phyloP scores from a whole-genome alignment of 2,797 vertebrate species.

The Poecile montanus region DNA sequence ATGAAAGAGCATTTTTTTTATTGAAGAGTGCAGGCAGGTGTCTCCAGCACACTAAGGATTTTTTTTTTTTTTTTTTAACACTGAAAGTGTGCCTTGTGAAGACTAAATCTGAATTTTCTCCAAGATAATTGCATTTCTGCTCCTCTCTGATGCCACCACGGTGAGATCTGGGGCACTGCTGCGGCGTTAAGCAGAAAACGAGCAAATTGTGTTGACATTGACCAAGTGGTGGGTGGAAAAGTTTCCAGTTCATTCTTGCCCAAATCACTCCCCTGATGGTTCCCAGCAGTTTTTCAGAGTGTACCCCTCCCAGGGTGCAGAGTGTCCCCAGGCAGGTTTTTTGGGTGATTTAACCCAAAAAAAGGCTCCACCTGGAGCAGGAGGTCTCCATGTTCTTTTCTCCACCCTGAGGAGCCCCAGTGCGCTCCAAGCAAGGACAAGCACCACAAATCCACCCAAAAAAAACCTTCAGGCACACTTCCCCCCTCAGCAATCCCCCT shows the following conservation, averaged over 20 bases:
- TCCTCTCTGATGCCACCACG: accelerated
- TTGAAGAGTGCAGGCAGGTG: background rate
- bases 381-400: background rate
- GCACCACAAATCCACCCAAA: background rate
- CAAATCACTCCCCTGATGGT: background rate
- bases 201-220: background rate
- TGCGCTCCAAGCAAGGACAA: accelerated
- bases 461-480: background rate
- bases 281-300: background rate
- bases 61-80: background rate
- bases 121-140: background rate
- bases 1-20: background rate
- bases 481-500: background rate
- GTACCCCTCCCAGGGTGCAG: background rate
- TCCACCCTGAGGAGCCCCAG: accelerated
- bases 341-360: too few relatives aligned
- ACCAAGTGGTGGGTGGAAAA: background rate
- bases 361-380: background rate
- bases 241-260: background rate
- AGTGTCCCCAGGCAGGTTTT: too few relatives aligned
- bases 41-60: background rate
- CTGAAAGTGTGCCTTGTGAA: background rate
- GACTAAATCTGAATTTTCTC: background rate
- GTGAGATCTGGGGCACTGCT: background rate
- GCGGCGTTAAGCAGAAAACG: background rate